Evolutionary conservation across 2,888 invertebrate species (phyloP).

Genomic region (Nycteola revayana): DNA sequence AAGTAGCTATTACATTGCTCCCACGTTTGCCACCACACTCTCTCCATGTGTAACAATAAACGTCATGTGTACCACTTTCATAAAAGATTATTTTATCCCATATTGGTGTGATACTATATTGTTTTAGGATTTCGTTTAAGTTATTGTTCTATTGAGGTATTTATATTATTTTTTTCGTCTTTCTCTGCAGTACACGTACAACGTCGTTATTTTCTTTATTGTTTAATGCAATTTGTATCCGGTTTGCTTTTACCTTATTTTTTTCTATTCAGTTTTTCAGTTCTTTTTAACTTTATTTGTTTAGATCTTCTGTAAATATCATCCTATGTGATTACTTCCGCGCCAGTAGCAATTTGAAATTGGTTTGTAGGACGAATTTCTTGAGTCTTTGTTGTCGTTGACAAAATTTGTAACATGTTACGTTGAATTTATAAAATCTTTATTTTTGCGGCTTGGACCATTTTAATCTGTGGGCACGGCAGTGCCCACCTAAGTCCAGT

Average conservation of each 20-base stretch:
- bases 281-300: slow-evolving; percentile 2
- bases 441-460: slow-evolving; percentile 17
- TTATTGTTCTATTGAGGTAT: no score
- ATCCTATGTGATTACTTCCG: slow-evolving; percentile 14
- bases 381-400: slow-evolving; percentile 1
- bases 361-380: slow-evolving; percentile 1
- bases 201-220: neutral
- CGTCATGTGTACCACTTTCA: no score
- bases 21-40: no score
- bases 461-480: no score
- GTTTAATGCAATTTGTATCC: no score
- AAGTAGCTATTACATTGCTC: no score
- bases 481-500: no score
- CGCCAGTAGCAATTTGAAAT: slow-evolving; percentile 7
- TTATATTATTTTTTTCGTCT: no score
- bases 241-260: slow-evolving; percentile 1
- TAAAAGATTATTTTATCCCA: neutral
- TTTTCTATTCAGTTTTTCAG: slow-evolving; percentile 9
- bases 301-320: slow-evolving; percentile 11
- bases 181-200: neutral
- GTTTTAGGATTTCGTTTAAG: neutral
- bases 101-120: neutral
- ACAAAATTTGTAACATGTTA: slow-evolving; percentile 2
- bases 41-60: no score
- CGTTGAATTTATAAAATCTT: slow-evolving; percentile 14